Conservation (phyloP, 2,797 vertebrate genomes). For the Urosaurus nigricauda region DNA sequence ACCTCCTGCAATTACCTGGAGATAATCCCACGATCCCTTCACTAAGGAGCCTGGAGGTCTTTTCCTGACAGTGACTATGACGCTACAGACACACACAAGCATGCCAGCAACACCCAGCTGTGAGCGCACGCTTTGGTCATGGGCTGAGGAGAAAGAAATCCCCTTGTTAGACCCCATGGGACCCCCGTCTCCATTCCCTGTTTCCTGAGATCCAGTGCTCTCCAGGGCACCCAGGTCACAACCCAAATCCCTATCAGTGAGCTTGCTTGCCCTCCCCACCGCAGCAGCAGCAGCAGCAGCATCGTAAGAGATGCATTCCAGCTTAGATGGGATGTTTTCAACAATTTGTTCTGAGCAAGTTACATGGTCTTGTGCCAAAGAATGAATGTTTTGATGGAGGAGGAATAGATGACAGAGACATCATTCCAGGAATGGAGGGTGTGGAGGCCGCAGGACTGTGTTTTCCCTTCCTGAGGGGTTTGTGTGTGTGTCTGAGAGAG, state of each 20-base stretch:
- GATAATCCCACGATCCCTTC: neutral
- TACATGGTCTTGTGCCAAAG: neutral
- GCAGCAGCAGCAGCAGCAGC: neutral
- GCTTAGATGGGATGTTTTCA: slow-evolving; percentile 1
- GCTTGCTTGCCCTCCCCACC: neutral
- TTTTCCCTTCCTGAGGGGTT: neutral
- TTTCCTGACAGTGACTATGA: neutral
- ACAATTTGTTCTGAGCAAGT: slow-evolving; percentile 22
- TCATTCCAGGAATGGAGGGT: neutral
- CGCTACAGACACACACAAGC: neutral
- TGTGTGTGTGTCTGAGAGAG: neutral
- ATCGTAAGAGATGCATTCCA: neutral
- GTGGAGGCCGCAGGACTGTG: neutral
- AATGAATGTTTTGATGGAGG: slow-evolving; percentile 1
- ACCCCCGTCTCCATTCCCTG: neutral
- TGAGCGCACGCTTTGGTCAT: neutral
- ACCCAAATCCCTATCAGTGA: neutral
- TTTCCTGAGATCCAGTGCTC: neutral
- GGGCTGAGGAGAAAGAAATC: neutral
- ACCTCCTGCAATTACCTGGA: neutral
- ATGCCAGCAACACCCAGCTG: neutral
- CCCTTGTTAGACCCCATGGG: no score
- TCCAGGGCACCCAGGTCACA: no score
- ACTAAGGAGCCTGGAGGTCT: neutral
- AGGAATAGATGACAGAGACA: neutral